These are phyloP conservation scores for Danio kyathit DNA, from an alignment of 2,797 vertebrate species.

Conservation along the genomic window DNA sequence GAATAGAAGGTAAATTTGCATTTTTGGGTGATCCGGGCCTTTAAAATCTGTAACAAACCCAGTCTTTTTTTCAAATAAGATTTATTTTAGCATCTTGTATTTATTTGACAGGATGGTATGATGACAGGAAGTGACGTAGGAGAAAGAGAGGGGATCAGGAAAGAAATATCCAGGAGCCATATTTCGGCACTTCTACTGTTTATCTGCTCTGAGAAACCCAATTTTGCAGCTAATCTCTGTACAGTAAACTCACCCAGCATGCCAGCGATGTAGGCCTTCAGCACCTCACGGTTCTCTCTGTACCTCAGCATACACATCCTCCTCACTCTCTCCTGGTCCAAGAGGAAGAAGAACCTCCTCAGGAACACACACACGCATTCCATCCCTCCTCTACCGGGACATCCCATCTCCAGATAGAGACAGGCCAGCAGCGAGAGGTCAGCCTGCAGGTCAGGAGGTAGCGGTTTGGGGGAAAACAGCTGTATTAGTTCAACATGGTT, in stretches of 20 bases:
- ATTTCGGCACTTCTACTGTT: too few species aligned
- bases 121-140: too few species aligned
- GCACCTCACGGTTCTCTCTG: conserved; percentile 75
- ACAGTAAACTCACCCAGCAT: conserved; percentile 83
- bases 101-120: too few species aligned
- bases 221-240: too few species aligned
- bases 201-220: too few species aligned
- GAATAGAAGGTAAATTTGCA: too few species aligned
- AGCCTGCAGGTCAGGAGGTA: conserved; percentile 77
- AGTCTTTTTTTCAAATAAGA: too few species aligned
- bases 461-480: conserved; percentile 72
- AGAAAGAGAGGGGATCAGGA: too few species aligned
- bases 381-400: conserved; percentile 37
- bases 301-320: conserved; percentile 85
- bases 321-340: conserved; percentile 89
- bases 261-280: conserved; percentile 84
- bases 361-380: conserved; percentile 78
- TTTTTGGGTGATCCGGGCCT: too few species aligned
- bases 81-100: too few species aligned
- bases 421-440: conserved; percentile 85
- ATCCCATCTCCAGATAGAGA: conserved; percentile 86
- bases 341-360: conserved; percentile 88
- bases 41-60: too few species aligned
- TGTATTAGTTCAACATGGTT: conserved; percentile 69
- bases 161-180: too few species aligned